Evolutionary conservation across 2,888 invertebrate genomes (phyloP).

Genomic region (Eudemis profundana): DNA sequence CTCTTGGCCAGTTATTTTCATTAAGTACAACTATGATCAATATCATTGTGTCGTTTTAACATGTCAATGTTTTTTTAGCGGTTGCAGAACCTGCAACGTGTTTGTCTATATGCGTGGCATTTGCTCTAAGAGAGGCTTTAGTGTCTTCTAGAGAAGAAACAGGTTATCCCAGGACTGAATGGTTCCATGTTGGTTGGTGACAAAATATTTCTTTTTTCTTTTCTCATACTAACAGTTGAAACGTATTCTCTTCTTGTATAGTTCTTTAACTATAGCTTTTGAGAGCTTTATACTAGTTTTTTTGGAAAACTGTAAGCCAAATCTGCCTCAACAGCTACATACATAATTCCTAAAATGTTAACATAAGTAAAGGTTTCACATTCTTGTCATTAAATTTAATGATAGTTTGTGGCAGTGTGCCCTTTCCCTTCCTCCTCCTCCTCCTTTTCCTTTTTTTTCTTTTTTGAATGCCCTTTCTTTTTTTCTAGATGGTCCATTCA

Average conservation of each 20-base stretch:
- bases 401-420: no score
- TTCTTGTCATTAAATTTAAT: no score
- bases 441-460: no score
- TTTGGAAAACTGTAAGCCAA: no score
- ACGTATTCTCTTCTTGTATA: no score
- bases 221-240: neutral
- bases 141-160: slow-evolving; percentile 86
- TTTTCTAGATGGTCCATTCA: slow-evolving; percentile 80
- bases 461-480: slow-evolving; percentile 8
- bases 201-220: neutral
- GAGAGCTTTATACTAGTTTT: no score
- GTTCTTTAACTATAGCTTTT: no score
- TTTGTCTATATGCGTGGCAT: slow-evolving; percentile 75
- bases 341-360: no score
- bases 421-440: no score
- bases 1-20: neutral
- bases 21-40: no score
- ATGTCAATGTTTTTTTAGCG: slow-evolving; percentile 63
- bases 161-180: slow-evolving; percentile 79
- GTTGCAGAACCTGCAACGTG: slow-evolving; percentile 83
- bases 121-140: slow-evolving; percentile 88
- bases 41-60: neutral
- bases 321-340: no score
- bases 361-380: no score
- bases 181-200: slow-evolving; percentile 86